phyloP scores from a whole-genome alignment of 1,140 invertebrate genomes.

The Telenomus remus region DNA sequence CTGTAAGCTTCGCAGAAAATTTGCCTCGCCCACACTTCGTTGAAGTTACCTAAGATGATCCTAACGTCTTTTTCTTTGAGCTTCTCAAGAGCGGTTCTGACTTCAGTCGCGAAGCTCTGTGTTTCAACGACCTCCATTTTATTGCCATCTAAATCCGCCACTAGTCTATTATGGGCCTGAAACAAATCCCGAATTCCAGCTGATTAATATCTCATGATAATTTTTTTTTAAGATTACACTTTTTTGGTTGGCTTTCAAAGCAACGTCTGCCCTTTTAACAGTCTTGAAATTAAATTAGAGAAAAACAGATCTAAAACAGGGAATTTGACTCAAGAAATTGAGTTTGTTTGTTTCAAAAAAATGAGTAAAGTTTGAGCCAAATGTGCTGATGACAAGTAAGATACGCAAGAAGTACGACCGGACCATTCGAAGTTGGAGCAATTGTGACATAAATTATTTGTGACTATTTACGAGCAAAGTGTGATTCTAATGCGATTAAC shows the following conservation, averaged over 20 bases:
- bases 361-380: background rate
- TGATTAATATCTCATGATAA: conserved; percentile 18
- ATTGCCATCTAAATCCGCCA: conserved; percentile 89
- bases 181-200: conserved; percentile 37
- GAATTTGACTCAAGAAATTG: too few species aligned
- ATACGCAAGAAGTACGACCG: conserved; percentile 4
- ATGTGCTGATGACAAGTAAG: conserved; percentile 2
- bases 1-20: conserved; percentile 95
- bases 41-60: conserved; percentile 97
- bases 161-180: conserved; percentile 92
- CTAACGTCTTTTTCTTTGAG: conserved; percentile 94
- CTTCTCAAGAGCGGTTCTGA: conserved; percentile 87
- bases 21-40: conserved; percentile 93
- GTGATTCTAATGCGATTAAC: conserved; percentile 51
- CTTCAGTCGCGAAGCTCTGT: conserved; percentile 95
- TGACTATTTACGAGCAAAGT: conserved; percentile 41
- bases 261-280: too few species aligned
- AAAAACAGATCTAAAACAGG: too few species aligned
- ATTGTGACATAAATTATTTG: conserved; percentile 45
- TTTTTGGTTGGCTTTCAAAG: too few species aligned
- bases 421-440: conserved; percentile 10
- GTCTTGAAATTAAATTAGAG: too few species aligned
- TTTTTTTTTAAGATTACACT: background rate
- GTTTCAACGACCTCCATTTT: conserved; percentile 91
- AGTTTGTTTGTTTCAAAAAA: too few species aligned